Evolutionary conservation across 2,113 vertebrate genomes (phyloP), one percentile per base, ranked within the genome.

Genomic region (Sigmodon hispidus): DNA sequence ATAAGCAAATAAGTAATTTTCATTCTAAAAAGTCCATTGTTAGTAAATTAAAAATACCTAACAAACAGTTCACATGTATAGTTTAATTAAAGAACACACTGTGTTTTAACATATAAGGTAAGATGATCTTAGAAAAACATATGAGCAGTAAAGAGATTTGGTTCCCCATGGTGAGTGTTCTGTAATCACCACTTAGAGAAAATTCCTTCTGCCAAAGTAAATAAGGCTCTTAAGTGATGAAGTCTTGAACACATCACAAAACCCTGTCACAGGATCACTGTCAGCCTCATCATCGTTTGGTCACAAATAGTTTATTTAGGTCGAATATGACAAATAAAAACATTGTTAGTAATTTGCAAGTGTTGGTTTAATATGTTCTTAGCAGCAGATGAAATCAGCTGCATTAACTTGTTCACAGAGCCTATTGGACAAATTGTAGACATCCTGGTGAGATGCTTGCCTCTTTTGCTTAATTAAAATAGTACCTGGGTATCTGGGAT

Each of bases 381-480:
- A 40, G 48, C 67, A 90, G 52, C 17, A 90, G 21, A 67, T 45
- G 52, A 72, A 77, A 87, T 95, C 65, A 89, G 65, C 90, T 10
- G 21, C 36, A n/a, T 63, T 55, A 59, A 65, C 92, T 92, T 43
- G 67, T 22, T 73, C n/a, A 0, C 19, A 40, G 65, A 65, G 21
- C 34, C 55, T 92, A 75, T 36, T 26, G 67, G 86, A 29, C 29
- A 85, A 91, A 55, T 7, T n/a, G 13, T 13, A 94, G 36, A 76
- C 79, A 94, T 95, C 79, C 87, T 91, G 55, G 48, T 67, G 67
- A 57, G 80, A 84, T 57, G 50, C 43, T 87, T 31, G 15, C 87
- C 80, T 59, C 65, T 40, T 69, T 86, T 94, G 34, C 29, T 50
- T 87, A 77, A 79, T 79, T 70, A 81, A 90, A 86, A 89, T 13